Evolutionary conservation across 1,140 invertebrate genomes (phyloP).

Genomic region (Cydia strobilella): DNA sequence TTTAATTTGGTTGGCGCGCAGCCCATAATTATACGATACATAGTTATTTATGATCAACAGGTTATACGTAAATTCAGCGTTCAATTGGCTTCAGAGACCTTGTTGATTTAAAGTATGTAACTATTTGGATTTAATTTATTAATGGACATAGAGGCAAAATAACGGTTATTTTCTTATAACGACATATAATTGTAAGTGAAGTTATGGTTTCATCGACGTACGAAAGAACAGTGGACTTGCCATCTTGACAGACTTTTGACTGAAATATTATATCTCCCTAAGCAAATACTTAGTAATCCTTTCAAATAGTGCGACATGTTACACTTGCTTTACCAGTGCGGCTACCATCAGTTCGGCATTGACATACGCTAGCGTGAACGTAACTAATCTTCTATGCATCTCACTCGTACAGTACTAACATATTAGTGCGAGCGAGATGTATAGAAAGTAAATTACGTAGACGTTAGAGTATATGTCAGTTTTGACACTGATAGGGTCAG

Average conservation of each 20-base stretch:
- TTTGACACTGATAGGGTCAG: no score
- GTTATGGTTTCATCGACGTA: slow-evolving; percentile 18
- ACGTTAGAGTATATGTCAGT: no score
- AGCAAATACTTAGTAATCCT: background rate
- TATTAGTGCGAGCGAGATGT: no score
- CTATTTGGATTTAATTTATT: slow-evolving; percentile 27
- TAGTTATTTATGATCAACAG: slow-evolving; percentile 46
- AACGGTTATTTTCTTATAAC: slow-evolving; percentile 9
- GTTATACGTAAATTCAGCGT: slow-evolving; percentile 43
- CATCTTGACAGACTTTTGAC: background rate
- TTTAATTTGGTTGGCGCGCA: slow-evolving; percentile 56
- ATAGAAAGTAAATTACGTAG: no score
- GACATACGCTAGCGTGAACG: no score
- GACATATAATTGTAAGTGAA: slow-evolving; percentile 16
- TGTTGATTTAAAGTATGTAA: slow-evolving; percentile 34
- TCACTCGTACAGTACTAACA: no score
- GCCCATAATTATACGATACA: slow-evolving; percentile 50
- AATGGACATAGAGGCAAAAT: slow-evolving; percentile 23
- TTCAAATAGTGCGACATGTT: background rate
- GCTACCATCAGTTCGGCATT: no score
- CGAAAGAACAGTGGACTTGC: background rate
- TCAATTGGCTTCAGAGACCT: slow-evolving; percentile 42
- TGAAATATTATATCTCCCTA: background rate
- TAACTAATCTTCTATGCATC: no score
- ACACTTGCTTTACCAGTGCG: no score